Base-by-base conservation (phyloP, 2,888 invertebrate genomes). In the Tenodera sinensis region DNA sequence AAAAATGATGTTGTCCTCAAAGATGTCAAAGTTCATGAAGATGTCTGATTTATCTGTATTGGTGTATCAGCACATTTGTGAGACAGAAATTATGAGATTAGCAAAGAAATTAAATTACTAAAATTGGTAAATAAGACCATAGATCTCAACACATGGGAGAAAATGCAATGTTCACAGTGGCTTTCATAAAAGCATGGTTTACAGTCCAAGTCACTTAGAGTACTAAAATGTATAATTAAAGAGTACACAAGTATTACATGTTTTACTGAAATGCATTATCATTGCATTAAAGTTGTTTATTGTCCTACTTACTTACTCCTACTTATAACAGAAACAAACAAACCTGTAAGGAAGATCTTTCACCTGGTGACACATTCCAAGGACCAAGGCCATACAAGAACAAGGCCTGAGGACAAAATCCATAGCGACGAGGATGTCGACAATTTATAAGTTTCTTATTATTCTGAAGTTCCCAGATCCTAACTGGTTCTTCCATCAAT, bases 331-430 rank as follows among this genome's bases (percentile, higher is more conserved):
- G 2, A 83, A 28, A 28, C 20, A 25, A 28, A 86, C 90, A 91
- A 90, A 93, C 92, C 92, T 94, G 94, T 2, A 94, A 91, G 0
- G 94, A 94, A 89, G 92, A 93, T 89, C 93, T 93, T 89, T 94
- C 94, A 0, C 94, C 94, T 7, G 93, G 92, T 34, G 93, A 92
- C 14, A 94, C 92, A 28, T 93, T 92, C 94, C 94, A 94, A 1
- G 94, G 94, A 0, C 95, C 95, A 34, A 95, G 92, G 0, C 94
- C 94, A 89, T 93, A 92, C 1, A 94, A 91, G 90, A 95, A 94
- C 91, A 94, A 93, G 0, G 94, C 93, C 42, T 93, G 93, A 0
- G 94, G 93, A 0, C 92, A 91, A 12, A 95, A 91, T 0, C 93
- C 94, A 91, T 94, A 94, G 85, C 94, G 92, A 90, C 95, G 92